Conservation (phyloP, 1,140 invertebrate species). For the Atta texana region DNA sequence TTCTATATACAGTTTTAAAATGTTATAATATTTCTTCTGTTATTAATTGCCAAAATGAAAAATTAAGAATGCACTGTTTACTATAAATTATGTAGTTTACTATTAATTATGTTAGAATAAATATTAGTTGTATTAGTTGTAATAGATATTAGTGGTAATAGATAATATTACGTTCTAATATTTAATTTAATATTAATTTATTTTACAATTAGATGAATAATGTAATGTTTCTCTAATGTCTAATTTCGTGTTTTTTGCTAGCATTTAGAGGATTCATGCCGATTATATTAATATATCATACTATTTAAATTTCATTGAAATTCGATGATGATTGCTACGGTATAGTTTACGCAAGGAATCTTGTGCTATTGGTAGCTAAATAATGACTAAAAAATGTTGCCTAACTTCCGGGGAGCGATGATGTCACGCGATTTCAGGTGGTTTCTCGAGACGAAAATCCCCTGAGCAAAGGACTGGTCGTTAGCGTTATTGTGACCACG, state of each 20-base stretch:
- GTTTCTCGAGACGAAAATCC: slow-evolving; percentile 71
- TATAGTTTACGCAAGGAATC: slow-evolving; percentile 35
- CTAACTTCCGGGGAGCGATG: slow-evolving; percentile 15
- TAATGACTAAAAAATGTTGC: slow-evolving; percentile 74
- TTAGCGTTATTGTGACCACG: slow-evolving; percentile 72
- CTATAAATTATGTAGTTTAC: no score
- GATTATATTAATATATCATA: neutral
- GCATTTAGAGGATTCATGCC: neutral
- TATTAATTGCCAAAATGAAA: slow-evolving; percentile 5
- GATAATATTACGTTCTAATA: neutral
- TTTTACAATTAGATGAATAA: neutral
- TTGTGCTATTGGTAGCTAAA: slow-evolving; percentile 49
- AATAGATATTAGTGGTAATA: neutral
- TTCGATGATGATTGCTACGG: no score
- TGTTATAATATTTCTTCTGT: neutral
- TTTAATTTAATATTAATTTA: neutral
- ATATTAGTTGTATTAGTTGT: neutral
- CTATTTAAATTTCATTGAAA: slow-evolving; percentile 2
- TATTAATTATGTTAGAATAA: no score
- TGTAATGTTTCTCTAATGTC: neutral
- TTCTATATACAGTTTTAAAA: neutral
- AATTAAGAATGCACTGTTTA: neutral
- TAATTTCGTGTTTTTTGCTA: neutral
- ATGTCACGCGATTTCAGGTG: slow-evolving; percentile 37
- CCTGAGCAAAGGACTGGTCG: slow-evolving; percentile 68